Evolutionary conservation across 2,797 vertebrate genomes (phyloP).

Genomic region (Poeciliopsis turneri): DNA sequence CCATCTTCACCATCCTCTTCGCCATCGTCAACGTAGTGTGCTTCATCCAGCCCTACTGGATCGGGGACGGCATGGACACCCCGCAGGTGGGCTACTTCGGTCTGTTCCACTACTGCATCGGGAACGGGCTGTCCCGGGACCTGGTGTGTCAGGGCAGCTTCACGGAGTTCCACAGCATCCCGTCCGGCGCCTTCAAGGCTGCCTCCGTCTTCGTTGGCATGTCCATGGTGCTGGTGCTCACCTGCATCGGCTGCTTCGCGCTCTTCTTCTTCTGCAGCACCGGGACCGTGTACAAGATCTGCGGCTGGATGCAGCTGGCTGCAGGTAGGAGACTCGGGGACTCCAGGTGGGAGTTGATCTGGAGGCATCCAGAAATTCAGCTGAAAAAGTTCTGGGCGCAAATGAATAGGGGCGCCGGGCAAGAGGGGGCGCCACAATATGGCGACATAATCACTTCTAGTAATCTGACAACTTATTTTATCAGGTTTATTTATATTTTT

Average conservation of each 20-base stretch:
- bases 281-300: constrained; percentile 98
- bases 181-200: constrained; percentile 96
- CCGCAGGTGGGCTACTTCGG: constrained; percentile 98
- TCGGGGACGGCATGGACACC: constrained; percentile 95
- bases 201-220: constrained; percentile 97
- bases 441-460: not conserved
- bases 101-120: constrained; percentile 98
- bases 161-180: constrained; percentile 95
- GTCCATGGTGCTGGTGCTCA: constrained; percentile 95
- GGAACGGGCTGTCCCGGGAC: constrained; percentile 92
- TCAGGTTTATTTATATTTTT: not conserved
- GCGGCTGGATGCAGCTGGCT: constrained; percentile 98
- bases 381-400: no score
- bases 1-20: constrained; percentile 99
- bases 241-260: constrained; percentile 94
- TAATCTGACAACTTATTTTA: not conserved
- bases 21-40: constrained; percentile 99
- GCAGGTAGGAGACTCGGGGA: constrained; percentile 85
- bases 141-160: constrained; percentile 95
- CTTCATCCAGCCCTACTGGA: constrained; percentile 99
- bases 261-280: constrained; percentile 99
- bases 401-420: no score
- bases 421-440: not conserved
- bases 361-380: not conserved
- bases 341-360: constrained; percentile 30